A percentile compares a stretch with the other conserved stretches of the same genome.
Conservation (phyloP, 2,797 vertebrate species). For the Cirrhinus molitorella region DNA sequence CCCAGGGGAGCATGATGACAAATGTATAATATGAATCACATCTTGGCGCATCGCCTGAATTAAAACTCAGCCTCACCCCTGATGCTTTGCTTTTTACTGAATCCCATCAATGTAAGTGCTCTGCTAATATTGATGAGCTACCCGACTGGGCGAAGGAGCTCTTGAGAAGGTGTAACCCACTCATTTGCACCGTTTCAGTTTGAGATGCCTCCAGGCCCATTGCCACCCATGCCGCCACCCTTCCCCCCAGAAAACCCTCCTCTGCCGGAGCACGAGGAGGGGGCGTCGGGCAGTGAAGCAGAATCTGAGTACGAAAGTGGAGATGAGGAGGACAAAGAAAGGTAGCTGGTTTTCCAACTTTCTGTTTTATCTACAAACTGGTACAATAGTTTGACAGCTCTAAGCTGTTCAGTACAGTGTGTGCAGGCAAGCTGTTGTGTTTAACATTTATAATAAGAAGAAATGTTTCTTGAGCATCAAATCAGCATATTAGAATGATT, state of each 20-base stretch:
- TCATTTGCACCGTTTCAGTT: slow-evolving; percentile 74
- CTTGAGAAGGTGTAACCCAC: slow-evolving; percentile 5
- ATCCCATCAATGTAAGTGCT: background rate
- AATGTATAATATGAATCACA: background rate
- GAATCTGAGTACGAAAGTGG: slow-evolving; percentile 96
- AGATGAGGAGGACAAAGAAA: slow-evolving; percentile 91
- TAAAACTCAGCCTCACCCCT: background rate
- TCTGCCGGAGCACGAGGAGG: slow-evolving; percentile 86
- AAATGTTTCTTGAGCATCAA: background rate
- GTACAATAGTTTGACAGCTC: too few relatives aligned
- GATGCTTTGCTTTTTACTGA: slow-evolving; percentile 1
- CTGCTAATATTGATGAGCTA: slow-evolving; percentile 3
- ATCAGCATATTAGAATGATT: background rate
- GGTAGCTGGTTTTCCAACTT: slow-evolving; percentile 72
- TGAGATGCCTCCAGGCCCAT: slow-evolving; percentile 81
- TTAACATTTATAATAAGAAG: background rate
- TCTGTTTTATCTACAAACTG: background rate
- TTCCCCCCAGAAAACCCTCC: slow-evolving; percentile 90
- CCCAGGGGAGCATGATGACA: background rate
- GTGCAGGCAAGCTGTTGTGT: background rate
- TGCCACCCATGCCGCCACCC: slow-evolving; percentile 87
- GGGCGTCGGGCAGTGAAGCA: slow-evolving; percentile 82
- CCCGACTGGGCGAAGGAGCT: background rate
- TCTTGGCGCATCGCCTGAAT: background rate
- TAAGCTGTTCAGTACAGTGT: too few relatives aligned